Base-by-base conservation (phyloP, 2,113 vertebrate genomes). In the Oryzias javanicus region DNA sequence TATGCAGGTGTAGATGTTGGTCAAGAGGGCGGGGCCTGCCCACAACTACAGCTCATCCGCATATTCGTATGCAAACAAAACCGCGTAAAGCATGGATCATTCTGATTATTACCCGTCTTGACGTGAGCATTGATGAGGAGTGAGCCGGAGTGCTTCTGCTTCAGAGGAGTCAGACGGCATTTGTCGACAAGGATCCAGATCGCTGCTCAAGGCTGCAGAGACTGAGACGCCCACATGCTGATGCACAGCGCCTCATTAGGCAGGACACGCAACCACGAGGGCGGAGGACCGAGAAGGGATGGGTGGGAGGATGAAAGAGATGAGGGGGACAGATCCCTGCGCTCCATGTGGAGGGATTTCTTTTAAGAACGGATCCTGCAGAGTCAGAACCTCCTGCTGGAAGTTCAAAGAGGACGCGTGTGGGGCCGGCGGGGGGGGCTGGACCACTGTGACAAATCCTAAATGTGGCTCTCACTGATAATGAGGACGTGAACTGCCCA, bases 141-240 rank as follows among this genome's bases (percentile, higher is more conserved):
- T 55, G 49, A 46, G 52, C 54, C 60, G 22, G 13, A 27, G 17
- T 41, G 35, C 58, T 27, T 48, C 52, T 66, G 52, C 60, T 42
- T 60, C 54, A 55, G 24, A 53, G 13, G 13, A 41, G 49, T 22
- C 22, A 63, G 20, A 40, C 5, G 2, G 48, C 42, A 41, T 55
- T 68, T 49, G 49, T 79, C 64, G 42, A 53, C 18, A 51, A 67
- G 42, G 51, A 47, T 80, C 64, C 67, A 60, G 67, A 72, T 72
- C 67, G 67, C 56, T 4, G 57, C 72, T 64, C 12, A 19, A 66
- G 64, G 76, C 78, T 44, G 56, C 60, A 19, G 61, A 65, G 68
- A 63, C 54, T 60, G 62, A 70, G 67, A 77, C 86, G 48, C 83
- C 83, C 74, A 84, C 86, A 76, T 73, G 75, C 74, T 73, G 79